These are phyloP conservation scores for Thamnophis elegans DNA, from an alignment of 2,797 vertebrate species.

Conservation along the genomic window DNA sequence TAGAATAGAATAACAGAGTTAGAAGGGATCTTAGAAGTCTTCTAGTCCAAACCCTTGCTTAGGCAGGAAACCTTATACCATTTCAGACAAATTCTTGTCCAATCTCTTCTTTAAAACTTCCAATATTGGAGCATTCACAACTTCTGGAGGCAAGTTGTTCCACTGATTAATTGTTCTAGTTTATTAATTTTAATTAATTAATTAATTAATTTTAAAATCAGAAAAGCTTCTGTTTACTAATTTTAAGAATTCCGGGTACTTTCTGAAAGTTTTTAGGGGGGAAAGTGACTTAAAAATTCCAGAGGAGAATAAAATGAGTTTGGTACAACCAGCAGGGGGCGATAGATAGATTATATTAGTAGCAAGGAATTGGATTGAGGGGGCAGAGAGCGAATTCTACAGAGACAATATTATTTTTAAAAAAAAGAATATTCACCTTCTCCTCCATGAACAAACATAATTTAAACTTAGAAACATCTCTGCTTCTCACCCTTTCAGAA, in stretches of 20 bases:
- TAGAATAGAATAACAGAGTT: too few species aligned
- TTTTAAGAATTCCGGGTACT: background rate
- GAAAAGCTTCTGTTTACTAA: background rate
- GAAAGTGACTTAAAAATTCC: background rate
- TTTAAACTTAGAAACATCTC: background rate
- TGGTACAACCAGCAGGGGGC: background rate
- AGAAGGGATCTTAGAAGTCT: too few species aligned
- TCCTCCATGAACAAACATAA: background rate
- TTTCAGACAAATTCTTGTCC: too few species aligned
- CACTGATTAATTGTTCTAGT: too few species aligned
- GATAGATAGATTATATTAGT: background rate
- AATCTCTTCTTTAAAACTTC: too few species aligned
- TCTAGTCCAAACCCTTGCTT: too few species aligned
- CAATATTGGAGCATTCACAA: too few species aligned
- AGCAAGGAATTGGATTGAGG: background rate
- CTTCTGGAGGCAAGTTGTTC: too few species aligned
- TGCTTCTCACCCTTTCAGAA: background rate
- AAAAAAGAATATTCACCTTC: background rate
- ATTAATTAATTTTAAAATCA: background rate
- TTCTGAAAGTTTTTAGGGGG: background rate
- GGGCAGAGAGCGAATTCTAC: background rate
- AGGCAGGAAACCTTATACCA: too few species aligned
- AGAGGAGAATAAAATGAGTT: background rate
- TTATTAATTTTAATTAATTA: background rate
- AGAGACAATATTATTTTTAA: background rate